Base-by-base conservation (phyloP, 2,888 invertebrate species). In the Apodemia hepburni region DNA sequence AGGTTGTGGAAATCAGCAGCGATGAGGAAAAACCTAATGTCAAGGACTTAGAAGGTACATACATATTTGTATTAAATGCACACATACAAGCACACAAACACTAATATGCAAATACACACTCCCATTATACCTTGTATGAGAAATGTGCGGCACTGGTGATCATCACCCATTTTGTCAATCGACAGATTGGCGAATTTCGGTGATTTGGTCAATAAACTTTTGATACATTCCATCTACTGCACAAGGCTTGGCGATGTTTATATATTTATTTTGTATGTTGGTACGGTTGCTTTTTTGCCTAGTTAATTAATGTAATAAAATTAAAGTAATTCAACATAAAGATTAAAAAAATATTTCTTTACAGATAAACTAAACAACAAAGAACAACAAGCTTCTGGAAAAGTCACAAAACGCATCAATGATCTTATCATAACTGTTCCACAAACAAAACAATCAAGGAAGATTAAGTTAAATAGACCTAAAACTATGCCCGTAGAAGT, bases 1-100 rank as follows among this genome's bases (percentile, higher is more conserved):
- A 87, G 57, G 87, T 92, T 0, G 89, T 92, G 49, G 89, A 89
- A 68, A 88, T 92, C 70, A 87, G 86, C 70, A 87, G 86, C 58
- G 90, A 89, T 1, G 89, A 89, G 5, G 92, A 89, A 67, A 88
- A 89, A 47, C 88, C 87, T 0, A 74, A 78, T 3, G 58, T 83
- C 0, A 69, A 76, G 3, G 69, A 78, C 15, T 62, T 84, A 57
- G 63, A 77, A 45, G 74, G 72, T 66, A 71, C 45, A 42, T 15
- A 42, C 15, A 42, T 42, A 5, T 15, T 38, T 38, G 9, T 38
- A 38, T 12, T 38, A 38, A 11, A 42, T 9, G 0, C 38, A 38
- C 12, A 38, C 38, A 38, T 12, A 38, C 38, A 38, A 12, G 38
- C 38, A 35, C 9, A 15, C 42, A 42, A 3, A 15, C 42, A 42